Percentiles rank a stretch among this genome's conserved stretches.
Evolutionary conservation across 2,888 invertebrate genomes (phyloP).

Genomic region (Coelinius sp.): DNA sequence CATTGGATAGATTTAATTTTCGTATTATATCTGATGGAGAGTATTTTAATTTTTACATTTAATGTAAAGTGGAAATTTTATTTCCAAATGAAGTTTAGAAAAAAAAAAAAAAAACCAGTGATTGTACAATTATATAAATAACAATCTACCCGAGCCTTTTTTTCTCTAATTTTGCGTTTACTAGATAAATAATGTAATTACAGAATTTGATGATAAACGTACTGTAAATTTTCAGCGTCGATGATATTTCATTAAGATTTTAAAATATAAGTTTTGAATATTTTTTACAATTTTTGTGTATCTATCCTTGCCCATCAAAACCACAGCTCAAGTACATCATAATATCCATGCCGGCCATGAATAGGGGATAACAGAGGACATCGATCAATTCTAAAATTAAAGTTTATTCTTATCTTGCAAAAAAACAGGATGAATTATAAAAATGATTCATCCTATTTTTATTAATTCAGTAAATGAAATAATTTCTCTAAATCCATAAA

Average conservation of each 20-base stretch:
- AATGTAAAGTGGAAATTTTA: neutral
- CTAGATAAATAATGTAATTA: constrained; percentile 58
- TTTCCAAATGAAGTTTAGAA: constrained; percentile 19
- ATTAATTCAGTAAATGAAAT: no score
- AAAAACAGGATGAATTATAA: neutral
- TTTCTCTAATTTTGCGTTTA: constrained; percentile 51
- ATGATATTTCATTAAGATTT: constrained; percentile 64
- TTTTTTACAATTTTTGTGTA: constrained; percentile 61
- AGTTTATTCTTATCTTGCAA: no score
- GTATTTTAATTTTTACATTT: constrained; percentile 17
- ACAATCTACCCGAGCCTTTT: constrained; percentile 27
- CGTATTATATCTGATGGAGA: constrained; percentile 13
- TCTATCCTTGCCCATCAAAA: neutral
- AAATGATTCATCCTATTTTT: neutral
- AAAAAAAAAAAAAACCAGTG: neutral
- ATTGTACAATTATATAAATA: constrained; percentile 22
- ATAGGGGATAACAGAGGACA: constrained; percentile 54
- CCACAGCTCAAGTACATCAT: constrained; percentile 55
- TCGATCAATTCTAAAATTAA: constrained; percentile 43
- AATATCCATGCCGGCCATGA: constrained; percentile 57
- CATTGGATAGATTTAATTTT: neutral
- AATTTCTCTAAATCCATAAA: neutral
- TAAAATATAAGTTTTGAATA: constrained; percentile 71
- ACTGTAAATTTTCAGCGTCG: constrained; percentile 66
- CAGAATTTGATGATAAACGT: constrained; percentile 58